These are phyloP conservation scores for Thyatira batis DNA, from an alignment of 2,888 invertebrate species.

Conservation along the genomic window DNA sequence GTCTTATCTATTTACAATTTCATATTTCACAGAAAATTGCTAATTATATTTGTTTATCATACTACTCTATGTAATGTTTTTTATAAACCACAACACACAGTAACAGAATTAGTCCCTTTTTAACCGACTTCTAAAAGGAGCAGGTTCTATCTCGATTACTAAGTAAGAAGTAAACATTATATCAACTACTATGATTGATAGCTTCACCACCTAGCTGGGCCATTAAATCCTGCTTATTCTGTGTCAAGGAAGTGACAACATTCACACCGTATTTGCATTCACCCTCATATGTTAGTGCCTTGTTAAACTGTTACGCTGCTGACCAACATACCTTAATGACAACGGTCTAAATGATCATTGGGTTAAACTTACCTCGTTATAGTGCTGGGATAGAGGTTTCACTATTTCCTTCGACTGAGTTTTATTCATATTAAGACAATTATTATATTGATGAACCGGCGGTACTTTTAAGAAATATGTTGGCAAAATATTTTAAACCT, in stretches of 20 bases:
- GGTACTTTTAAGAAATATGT: too few relatives aligned
- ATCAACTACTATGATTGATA: background rate
- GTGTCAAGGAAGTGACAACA: conserved; percentile 24
- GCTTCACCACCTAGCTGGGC: background rate
- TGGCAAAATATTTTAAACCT: too few relatives aligned
- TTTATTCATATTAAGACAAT: too few relatives aligned
- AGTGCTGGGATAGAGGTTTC: too few relatives aligned
- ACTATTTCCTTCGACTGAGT: background rate
- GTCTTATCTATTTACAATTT: background rate
- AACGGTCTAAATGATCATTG: conserved; percentile 54
- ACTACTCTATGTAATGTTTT: too few relatives aligned
- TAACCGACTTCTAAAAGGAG: too few relatives aligned
- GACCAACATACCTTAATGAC: conserved; percentile 50
- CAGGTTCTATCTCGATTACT: too few relatives aligned
- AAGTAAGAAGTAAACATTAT: too few relatives aligned
- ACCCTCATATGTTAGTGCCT: conserved; percentile 34
- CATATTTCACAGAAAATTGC: background rate
- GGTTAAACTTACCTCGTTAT: conserved; percentile 27
- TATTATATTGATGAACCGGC: too few relatives aligned
- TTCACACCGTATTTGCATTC: conserved; percentile 12
- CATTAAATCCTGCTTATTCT: conserved; percentile 4
- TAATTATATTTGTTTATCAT: background rate
- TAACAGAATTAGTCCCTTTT: too few relatives aligned
- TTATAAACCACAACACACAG: too few relatives aligned
- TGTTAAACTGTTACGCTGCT: conserved; percentile 37